Base-by-base conservation (phyloP, 1,140 invertebrate species). In the Drosophila auraria region DNA sequence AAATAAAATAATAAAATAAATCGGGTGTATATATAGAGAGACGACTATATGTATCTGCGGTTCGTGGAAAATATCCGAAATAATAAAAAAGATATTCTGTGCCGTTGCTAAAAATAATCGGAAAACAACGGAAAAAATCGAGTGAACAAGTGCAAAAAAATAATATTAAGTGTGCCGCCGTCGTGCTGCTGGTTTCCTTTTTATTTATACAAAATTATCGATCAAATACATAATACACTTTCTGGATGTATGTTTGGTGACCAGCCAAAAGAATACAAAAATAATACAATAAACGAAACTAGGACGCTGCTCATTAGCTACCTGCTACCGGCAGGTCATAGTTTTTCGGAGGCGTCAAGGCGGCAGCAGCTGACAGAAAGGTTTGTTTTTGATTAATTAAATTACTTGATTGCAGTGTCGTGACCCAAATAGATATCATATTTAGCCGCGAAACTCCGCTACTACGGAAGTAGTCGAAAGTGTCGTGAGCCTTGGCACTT, bases 141-240 rank as follows among this genome's bases (percentile, higher is more conserved):
- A 79, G 77, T 79, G 77, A 79, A 79, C 76, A 79, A 79, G 77
- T 79, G 77, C 77, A 72, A 36, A 57, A 70, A 69, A 70, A 40
- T 40, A 40, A 57, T 33, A 40, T 27, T 45, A 30, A 60, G 64
- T 60, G 54, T 45, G 72, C 61, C 33, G 61, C 60, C 44, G 20
- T 20, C 49, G 30, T n/a, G 14, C 14, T n/a, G 15, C 40, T 69
- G 50, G 30, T 5, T 20, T 47, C 27, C 12, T 17, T 53, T 72
- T 72, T 82, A 68, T 73, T 83, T 54, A 80, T 87, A 69, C 49
- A 77, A 80, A 38, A 66, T 80, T 87, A 87, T 87, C 83, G 83
- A 87, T 82, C 83, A 87, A 87, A 87, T 87, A 83, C 62, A 78
- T 70, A 73, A 50, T 42, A 73, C 47, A 42, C 38, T 56, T 33